Evolutionary conservation across 1,140 invertebrate species (phyloP).

Genomic region (Pseudomyrmex flavicornis): DNA sequence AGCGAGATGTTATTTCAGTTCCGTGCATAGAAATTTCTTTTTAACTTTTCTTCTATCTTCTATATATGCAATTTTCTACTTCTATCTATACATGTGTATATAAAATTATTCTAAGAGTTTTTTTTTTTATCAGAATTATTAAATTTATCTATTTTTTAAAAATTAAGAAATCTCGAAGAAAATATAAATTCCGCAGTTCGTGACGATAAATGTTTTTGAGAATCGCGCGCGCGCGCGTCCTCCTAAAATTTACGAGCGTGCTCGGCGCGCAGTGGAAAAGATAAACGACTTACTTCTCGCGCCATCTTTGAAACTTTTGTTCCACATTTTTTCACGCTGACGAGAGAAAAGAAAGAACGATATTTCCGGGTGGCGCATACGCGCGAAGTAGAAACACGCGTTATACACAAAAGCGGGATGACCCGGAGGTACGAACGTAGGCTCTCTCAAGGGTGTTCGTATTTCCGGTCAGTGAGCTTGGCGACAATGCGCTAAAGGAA

Average conservation of each 20-base stretch:
- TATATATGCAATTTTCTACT: no score
- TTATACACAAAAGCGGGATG: slow-evolving; percentile 29
- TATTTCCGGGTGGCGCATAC: slow-evolving; percentile 21
- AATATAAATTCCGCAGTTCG: not conserved
- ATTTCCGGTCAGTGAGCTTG: slow-evolving; percentile 52
- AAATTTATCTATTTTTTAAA: no score
- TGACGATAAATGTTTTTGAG: no score
- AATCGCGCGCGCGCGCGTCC: no score
- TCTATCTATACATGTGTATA: no score
- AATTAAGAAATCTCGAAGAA: no score
- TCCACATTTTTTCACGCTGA: not conserved
- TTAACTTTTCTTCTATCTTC: no score
- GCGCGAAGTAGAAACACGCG: not conserved
- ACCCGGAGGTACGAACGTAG: slow-evolving; percentile 44
- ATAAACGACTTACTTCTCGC: slow-evolving; percentile 10
- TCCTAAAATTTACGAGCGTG: no score
- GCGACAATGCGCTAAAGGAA: slow-evolving; percentile 50
- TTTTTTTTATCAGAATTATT: no score
- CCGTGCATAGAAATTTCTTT: no score
- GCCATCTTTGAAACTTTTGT: slow-evolving; percentile 1
- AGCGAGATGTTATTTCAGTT: not conserved
- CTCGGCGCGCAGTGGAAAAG: not conserved
- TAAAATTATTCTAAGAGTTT: no score
- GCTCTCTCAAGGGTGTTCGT: slow-evolving; percentile 47
- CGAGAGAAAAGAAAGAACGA: not conserved